These are phyloP conservation scores for Tridacna gigas DNA, from an alignment of 2,888 invertebrate genomes.

Conservation along the genomic window DNA sequence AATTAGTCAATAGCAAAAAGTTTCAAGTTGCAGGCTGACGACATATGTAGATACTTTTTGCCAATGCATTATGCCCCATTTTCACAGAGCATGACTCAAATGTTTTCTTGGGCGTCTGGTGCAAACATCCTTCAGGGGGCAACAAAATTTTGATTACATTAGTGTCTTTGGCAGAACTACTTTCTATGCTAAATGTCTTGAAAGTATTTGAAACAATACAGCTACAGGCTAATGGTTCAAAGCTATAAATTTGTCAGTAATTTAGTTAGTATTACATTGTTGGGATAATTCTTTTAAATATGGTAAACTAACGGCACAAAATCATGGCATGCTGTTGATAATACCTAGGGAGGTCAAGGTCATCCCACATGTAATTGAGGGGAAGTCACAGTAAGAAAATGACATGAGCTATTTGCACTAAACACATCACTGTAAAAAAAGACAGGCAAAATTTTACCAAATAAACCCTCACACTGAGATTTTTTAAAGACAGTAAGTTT, in stretches of 20 bases:
- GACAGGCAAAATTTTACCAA: not conserved
- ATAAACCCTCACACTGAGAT: too few relatives aligned
- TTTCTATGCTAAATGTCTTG: too few relatives aligned
- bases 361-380: slow-evolving; percentile 58
- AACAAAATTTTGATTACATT: too few relatives aligned
- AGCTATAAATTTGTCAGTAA: not conserved
- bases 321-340: slow-evolving; percentile 14
- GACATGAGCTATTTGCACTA: slow-evolving; percentile 65
- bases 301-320: slow-evolving; percentile 9
- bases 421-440: slow-evolving; percentile 61
- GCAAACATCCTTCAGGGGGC: too few relatives aligned
- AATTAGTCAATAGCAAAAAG: too few relatives aligned
- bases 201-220: not conserved
- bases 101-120: too few relatives aligned
- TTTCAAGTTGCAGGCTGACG: too few relatives aligned
- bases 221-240: not conserved
- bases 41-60: too few relatives aligned
- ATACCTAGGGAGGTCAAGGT: slow-evolving; percentile 16
- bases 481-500: too few relatives aligned
- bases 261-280: not conserved
- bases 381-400: slow-evolving; percentile 65
- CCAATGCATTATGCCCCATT: too few relatives aligned
- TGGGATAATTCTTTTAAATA: not conserved
- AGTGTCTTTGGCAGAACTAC: too few relatives aligned
- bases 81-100: too few relatives aligned